Evolutionary conservation across 2,113 vertebrate genomes (phyloP).

Genomic region (Lucifuga dentata): DNA sequence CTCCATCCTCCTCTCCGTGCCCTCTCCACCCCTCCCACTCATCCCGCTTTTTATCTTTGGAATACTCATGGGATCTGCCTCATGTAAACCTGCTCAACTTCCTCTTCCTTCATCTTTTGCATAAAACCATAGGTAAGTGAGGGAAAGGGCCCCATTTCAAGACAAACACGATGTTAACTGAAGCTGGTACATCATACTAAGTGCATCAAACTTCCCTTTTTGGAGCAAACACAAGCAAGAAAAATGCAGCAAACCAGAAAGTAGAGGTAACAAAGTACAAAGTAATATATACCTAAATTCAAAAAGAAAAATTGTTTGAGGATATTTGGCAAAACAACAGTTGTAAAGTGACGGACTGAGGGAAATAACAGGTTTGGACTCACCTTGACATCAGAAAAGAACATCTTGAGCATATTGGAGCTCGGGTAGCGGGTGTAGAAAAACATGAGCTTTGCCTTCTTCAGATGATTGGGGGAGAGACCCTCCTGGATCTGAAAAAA

Average conservation of each 20-base stretch:
- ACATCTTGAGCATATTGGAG: slow-evolving; percentile 99
- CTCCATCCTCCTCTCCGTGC: slow-evolving; percentile 63
- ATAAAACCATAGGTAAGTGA: slow-evolving; percentile 64
- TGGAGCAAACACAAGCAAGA: slow-evolving; percentile 12
- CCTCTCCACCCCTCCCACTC: slow-evolving; percentile 63
- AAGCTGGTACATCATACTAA: slow-evolving; percentile 31
- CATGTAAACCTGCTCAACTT: slow-evolving; percentile 64
- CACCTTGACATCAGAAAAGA: slow-evolving; percentile 99
- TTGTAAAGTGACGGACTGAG: background rate
- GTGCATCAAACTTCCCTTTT: slow-evolving; percentile 47
- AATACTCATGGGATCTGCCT: slow-evolving; percentile 57
- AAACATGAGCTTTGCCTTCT: slow-evolving; percentile 99
- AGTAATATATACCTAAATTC: background rate
- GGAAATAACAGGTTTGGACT: slow-evolving; percentile 59
- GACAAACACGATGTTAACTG: slow-evolving; percentile 33
- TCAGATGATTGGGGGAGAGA: slow-evolving; percentile 97
- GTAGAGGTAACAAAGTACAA: background rate
- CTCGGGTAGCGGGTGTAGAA: slow-evolving; percentile 98
- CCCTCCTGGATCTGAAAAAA: slow-evolving; percentile 93
- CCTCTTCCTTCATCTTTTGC: slow-evolving; percentile 74
- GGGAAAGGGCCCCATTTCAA: slow-evolving; percentile 29
- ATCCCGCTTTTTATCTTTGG: slow-evolving; percentile 65
- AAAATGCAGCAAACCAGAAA: slow-evolving; percentile 78
- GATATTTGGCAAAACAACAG: background rate
- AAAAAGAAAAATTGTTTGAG: slow-evolving; percentile 27